A percentile compares a stretch with the other conserved stretches of the same genome.
phyloP scores from a whole-genome alignment of 2,888 invertebrate genomes.

The Sminthurides aquaticus region DNA sequence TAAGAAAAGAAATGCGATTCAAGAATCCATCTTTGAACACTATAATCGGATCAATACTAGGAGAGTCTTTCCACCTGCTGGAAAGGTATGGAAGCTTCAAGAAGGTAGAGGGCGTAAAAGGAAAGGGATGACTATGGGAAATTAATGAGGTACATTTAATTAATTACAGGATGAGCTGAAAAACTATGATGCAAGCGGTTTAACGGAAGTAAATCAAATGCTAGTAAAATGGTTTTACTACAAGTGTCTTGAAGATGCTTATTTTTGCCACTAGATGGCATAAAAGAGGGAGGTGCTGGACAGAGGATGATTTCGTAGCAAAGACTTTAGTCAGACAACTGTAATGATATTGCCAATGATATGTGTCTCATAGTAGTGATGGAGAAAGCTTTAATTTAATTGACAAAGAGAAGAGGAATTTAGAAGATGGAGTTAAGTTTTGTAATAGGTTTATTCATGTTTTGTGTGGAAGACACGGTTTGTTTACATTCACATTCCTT shows the following conservation, averaged over 20 bases:
- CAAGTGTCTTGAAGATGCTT: constrained; percentile 70
- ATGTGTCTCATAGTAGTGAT: too few relatives aligned
- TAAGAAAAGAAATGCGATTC: constrained; percentile 55
- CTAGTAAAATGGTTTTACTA: constrained; percentile 79
- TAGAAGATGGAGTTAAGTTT: too few relatives aligned
- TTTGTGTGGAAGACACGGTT: constrained; percentile 1
- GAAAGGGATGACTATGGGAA: too few relatives aligned
- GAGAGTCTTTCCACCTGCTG: constrained; percentile 66
- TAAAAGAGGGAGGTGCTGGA: too few relatives aligned
- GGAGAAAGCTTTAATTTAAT: too few relatives aligned
- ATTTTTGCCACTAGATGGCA: constrained; percentile 59
- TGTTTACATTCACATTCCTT: neutral
- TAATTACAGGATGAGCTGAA: constrained; percentile 25
- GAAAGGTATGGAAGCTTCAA: constrained; percentile 33
- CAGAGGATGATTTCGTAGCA: too few relatives aligned
- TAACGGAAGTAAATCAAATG: constrained; percentile 63
- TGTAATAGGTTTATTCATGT: neutral
- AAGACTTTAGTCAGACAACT: too few relatives aligned
- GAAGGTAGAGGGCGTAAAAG: neutral
- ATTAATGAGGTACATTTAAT: too few relatives aligned
- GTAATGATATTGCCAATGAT: too few relatives aligned
- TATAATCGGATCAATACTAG: constrained; percentile 69
- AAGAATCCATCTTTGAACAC: constrained; percentile 70
- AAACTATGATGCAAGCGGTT: constrained; percentile 39
- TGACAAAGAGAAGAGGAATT: too few relatives aligned